Evolutionary conservation across 1,140 invertebrate species (phyloP).

Genomic region (Drosophila truncata): DNA sequence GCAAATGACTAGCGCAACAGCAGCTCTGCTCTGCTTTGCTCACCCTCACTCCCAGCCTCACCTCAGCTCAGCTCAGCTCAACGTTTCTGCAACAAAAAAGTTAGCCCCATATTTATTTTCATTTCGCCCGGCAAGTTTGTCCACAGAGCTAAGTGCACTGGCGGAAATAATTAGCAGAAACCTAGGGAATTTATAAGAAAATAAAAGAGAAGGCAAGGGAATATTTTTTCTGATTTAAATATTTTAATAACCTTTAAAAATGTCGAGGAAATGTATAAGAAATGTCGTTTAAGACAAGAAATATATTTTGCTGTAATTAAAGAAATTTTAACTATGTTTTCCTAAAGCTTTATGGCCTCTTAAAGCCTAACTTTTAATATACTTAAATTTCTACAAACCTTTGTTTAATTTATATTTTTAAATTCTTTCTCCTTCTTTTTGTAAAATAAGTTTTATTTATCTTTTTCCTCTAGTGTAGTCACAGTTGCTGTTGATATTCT

Average conservation of each 20-base stretch:
- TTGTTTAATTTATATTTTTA: neutral
- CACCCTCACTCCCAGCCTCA: neutral
- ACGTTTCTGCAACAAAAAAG: constrained; percentile 23
- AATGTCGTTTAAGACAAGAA: too few species aligned
- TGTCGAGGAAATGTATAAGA: neutral
- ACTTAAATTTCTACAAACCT: neutral
- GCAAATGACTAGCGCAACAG: constrained; percentile 59
- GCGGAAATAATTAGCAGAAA: neutral
- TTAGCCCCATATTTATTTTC: constrained; percentile 70
- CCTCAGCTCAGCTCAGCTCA: neutral
- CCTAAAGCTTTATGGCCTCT: too few species aligned
- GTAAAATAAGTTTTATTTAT: neutral
- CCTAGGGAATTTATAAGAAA: neutral
- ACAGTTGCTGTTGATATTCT: constrained; percentile 9
- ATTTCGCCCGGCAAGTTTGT: constrained; percentile 49
- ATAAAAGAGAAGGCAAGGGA: neutral
- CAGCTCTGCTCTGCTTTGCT: neutral
- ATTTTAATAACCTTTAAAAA: neutral
- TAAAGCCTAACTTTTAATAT: too few species aligned
- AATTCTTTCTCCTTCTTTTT: neutral
- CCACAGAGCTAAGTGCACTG: constrained; percentile 21
- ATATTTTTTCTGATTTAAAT: neutral
- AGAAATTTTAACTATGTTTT: too few species aligned
- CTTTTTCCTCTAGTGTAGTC: constrained; percentile 4
- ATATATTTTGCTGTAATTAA: neutral